Conservation (phyloP, 2,797 vertebrate species). For the Trachops cirrhosus region DNA sequence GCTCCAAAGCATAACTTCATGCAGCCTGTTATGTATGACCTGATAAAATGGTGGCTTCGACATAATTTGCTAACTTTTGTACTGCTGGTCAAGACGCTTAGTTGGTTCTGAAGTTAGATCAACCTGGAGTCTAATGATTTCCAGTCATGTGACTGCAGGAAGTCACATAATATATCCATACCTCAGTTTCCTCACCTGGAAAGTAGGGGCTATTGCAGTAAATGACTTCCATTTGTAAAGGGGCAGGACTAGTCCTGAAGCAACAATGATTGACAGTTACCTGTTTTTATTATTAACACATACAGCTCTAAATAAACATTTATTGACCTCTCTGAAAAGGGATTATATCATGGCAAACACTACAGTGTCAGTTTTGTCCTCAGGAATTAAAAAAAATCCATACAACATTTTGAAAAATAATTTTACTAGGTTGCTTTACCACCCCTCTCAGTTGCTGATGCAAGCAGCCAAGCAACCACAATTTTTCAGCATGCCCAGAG, state of each 20-base stretch:
- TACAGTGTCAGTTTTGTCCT: not conserved
- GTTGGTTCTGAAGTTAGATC: not conserved
- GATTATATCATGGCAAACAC: not conserved
- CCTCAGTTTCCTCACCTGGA: conserved; percentile 1
- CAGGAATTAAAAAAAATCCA: not conserved
- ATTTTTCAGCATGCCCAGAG: not conserved
- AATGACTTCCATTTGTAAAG: not conserved
- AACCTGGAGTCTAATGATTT: not conserved
- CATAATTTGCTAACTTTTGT: not conserved
- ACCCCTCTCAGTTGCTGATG: not conserved
- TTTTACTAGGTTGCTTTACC: not conserved
- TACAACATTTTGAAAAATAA: not conserved
- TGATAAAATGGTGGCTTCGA: not conserved
- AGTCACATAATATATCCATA: not conserved
- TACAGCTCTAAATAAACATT: not conserved
- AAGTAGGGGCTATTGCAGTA: not conserved
- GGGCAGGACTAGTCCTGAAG: not conserved
- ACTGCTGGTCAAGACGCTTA: not conserved
- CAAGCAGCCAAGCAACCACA: not conserved
- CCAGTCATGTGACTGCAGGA: not conserved
- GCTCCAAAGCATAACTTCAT: not conserved
- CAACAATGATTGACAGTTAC: not conserved
- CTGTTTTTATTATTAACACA: not conserved
- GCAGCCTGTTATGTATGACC: not conserved
- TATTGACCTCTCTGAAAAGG: not conserved